Percentiles rank a stretch among this genome's conserved stretches.
Conservation (phyloP, 2,797 vertebrate species). For the Myotis daubentonii region DNA sequence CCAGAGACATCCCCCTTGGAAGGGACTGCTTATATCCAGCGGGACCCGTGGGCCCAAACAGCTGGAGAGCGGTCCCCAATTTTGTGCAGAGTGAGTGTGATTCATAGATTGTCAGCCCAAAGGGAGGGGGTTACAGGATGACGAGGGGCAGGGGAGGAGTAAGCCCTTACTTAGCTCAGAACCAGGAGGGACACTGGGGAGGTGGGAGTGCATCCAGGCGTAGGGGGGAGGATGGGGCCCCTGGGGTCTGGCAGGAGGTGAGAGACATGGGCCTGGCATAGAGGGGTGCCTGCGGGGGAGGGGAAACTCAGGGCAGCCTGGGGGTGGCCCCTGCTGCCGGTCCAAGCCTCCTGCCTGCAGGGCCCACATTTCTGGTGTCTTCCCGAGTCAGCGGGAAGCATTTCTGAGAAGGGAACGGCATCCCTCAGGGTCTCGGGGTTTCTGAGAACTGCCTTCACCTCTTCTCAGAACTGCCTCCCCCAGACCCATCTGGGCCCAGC, state of each 20-base stretch:
- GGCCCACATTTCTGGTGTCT: not conserved
- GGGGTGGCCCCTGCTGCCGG: rapidly evolving
- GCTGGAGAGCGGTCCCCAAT: not conserved
- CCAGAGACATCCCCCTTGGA: not conserved
- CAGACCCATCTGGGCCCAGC: not conserved
- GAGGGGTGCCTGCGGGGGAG: too few species aligned
- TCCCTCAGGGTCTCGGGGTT: slow-evolving; percentile 45
- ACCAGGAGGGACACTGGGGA: not conserved
- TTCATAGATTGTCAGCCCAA: not conserved
- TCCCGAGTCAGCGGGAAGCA: rapidly evolving
- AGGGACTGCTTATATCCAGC: not conserved
- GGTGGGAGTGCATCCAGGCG: rapidly evolving
- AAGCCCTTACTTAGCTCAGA: not conserved
- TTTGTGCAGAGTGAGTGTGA: not conserved
- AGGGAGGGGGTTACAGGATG: not conserved
- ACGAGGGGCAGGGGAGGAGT: not conserved
- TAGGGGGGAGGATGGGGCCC: not conserved
- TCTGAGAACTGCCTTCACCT: slow-evolving; percentile 60
- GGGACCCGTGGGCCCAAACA: not conserved
- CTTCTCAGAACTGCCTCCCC: slow-evolving; percentile 62
- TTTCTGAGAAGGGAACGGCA: slow-evolving; percentile 56
- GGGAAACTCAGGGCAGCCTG: too few species aligned
- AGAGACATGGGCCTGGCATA: not conserved
- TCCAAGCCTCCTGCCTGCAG: not conserved
- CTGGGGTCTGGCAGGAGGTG: not conserved